A percentile compares a stretch with the other conserved stretches of the same genome.
These are phyloP conservation scores for Listronotus bonariensis DNA, from an alignment of 1,140 invertebrate genomes.

Conservation along the genomic window DNA sequence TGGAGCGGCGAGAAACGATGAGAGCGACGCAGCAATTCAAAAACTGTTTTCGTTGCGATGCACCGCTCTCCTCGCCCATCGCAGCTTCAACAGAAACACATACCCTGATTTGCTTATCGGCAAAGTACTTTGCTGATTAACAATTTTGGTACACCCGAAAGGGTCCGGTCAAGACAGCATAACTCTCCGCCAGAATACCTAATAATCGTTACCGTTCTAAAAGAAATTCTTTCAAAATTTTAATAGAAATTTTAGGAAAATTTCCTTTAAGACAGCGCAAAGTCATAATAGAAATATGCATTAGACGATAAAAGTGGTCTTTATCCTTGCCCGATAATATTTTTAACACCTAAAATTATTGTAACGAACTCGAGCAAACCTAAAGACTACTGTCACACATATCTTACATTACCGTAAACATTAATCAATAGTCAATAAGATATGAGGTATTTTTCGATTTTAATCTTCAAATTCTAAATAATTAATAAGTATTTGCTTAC, in stretches of 20 bases:
- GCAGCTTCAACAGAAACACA: too few relatives aligned
- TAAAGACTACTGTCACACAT: constrained; percentile 13
- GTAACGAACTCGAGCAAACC: constrained; percentile 9
- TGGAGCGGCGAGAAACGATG: too few relatives aligned
- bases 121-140: too few relatives aligned
- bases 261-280: constrained; percentile 4
- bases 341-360: constrained; percentile 17
- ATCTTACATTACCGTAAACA: constrained; percentile 32
- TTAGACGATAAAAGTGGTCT: constrained; percentile 6
- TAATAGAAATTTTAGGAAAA: not conserved
- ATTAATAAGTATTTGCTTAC: constrained; percentile 8
- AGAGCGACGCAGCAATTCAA: too few relatives aligned
- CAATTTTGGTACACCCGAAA: too few relatives aligned
- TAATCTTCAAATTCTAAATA: constrained; percentile 19
- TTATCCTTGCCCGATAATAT: not conserved
- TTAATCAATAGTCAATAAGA: constrained; percentile 34
- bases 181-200: constrained; percentile 2
- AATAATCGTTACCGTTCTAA: constrained; percentile 5
- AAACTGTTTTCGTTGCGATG: too few relatives aligned
- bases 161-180: not conserved
- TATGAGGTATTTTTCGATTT: constrained; percentile 36
- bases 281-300: constrained; percentile 3
- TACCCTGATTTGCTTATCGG: too few relatives aligned
- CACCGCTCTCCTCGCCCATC: too few relatives aligned
- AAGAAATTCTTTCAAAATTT: constrained; percentile 7